A percentile compares a stretch with the other conserved stretches of the same genome.
These are phyloP conservation scores for Caenorhabditis zanzibari DNA, from an alignment of 2,888 invertebrate genomes.

Conservation along the genomic window DNA sequence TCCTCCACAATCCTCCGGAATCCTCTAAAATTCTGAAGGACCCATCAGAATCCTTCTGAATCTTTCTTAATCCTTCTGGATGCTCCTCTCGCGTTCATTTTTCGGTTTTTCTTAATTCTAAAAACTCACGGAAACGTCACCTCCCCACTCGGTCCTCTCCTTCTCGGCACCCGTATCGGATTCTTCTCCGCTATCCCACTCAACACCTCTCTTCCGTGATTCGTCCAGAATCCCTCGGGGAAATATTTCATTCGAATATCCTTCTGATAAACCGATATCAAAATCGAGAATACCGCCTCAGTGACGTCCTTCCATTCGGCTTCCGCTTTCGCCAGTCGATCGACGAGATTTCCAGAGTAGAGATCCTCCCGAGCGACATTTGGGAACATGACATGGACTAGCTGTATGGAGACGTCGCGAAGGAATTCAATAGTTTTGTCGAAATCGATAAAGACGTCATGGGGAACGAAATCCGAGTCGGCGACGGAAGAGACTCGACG, in stretches of 20 bases:
- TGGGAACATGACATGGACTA: slow-evolving; percentile 89
- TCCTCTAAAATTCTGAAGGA: no score
- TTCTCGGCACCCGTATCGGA: neutral
- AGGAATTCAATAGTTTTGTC: slow-evolving; percentile 40
- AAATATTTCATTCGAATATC: slow-evolving; percentile 91
- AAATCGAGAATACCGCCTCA: slow-evolving; percentile 87
- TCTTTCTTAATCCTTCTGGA: no score
- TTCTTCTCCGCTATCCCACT: slow-evolving; percentile 2
- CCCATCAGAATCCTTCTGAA: no score
- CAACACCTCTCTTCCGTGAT: slow-evolving; percentile 67
- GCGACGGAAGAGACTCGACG: slow-evolving; percentile 52
- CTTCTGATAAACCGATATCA: slow-evolving; percentile 91
- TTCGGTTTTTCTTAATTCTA: no score
- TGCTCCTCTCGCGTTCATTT: no score
- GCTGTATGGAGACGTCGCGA: slow-evolving; percentile 89
- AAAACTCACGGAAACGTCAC: no score
- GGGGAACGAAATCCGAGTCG: slow-evolving; percentile 55
- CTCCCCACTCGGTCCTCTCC: neutral
- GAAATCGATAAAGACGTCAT: slow-evolving; percentile 40
- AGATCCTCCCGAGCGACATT: neutral
- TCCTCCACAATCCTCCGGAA: no score
- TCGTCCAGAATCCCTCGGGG: slow-evolving; percentile 88
- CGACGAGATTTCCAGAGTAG: neutral
- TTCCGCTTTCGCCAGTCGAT: no score
- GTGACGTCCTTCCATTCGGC: slow-evolving; percentile 56